Base-by-base conservation (phyloP, 2,888 invertebrate species). In the Anthrax anthrax region DNA sequence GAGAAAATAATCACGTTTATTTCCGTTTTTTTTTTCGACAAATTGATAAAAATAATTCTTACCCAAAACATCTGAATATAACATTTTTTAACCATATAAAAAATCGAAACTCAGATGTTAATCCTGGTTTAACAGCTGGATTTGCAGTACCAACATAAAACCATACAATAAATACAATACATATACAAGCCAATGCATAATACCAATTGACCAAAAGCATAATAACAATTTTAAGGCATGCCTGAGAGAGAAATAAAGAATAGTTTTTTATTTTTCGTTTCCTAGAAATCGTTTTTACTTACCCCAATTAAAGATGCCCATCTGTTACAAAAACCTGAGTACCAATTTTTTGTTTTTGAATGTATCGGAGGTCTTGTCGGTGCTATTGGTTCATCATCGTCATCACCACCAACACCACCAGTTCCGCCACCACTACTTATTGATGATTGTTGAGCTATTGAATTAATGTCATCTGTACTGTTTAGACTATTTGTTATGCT, bases 171-270 rank as follows among this genome's bases (percentile, higher is more conserved):
- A 89, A 81, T 50, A 91, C 80, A 17, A 83, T 81, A 36, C 76
- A 72, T 49, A 95, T 76, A 64, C 88, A 88, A 18, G 82, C 82
- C 39, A 92, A 70, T 19, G 94, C 92, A 64, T 91, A 95, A 46
- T 80, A 80, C 90, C 92, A 95, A 65, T 95, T 85, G 32, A 96
- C 92, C 55, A 92, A 71, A 60, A 96, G 79, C 88, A 95, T 92
- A 48, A 96, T 82, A 19, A 87, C 59, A 41, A 96, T 61, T 66
- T 95, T 95, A 39, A 88, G 71, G 14, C 83, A 71, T n/a, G 87
- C 88, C 92, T 92, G 6, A 2, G 12, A 32, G 12, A 12, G 12
- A 32, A 32, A 13, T 27, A 39, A 32, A 32, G 12, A 32, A 4
- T 12, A 32, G 12, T n/a, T n/a, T n/a, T n/a, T n/a, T n/a, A n/a